These are phyloP conservation scores for Argynnis bischoffii DNA, from an alignment of 2,888 invertebrate species.

Conservation along the genomic window DNA sequence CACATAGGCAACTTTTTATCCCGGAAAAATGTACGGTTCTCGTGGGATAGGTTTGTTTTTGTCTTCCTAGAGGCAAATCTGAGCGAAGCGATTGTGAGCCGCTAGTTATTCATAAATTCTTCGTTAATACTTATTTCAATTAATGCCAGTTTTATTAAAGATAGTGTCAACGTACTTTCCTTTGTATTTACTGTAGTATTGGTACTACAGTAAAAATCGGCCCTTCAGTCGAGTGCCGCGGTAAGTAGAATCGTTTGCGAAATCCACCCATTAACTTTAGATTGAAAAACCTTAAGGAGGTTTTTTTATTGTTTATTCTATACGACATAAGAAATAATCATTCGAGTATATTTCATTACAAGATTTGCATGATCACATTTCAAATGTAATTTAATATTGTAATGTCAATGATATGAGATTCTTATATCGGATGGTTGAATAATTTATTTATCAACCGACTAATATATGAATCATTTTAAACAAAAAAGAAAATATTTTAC, in stretches of 20 bases:
- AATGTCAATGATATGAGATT: neutral
- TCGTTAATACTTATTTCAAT: no score
- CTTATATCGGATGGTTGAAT: slow-evolving; percentile 7
- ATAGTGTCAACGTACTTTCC: slow-evolving; percentile 17
- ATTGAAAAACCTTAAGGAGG: slow-evolving; percentile 28
- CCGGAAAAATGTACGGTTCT: no score
- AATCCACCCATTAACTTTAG: slow-evolving; percentile 30
- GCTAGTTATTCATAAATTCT: no score
- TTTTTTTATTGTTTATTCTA: slow-evolving; percentile 12
- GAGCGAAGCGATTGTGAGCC: no score
- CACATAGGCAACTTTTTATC: no score
- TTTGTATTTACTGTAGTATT: slow-evolving; percentile 20
- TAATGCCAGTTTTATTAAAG: neutral
- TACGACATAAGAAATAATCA: neutral
- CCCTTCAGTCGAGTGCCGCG: slow-evolving; percentile 22
- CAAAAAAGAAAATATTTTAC: no score
- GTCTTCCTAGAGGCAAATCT: no score
- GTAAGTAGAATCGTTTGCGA: slow-evolving; percentile 28
- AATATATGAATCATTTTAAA: neutral
- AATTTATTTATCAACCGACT: neutral
- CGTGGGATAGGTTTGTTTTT: no score
- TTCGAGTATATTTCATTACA: slow-evolving; percentile 19
- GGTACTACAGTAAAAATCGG: slow-evolving; percentile 30
- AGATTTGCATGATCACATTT: slow-evolving; percentile 26
- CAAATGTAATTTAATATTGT: slow-evolving; percentile 9